Evolutionary conservation across 2,888 invertebrate genomes (phyloP).

Genomic region (Nemotelus pantherinus): DNA sequence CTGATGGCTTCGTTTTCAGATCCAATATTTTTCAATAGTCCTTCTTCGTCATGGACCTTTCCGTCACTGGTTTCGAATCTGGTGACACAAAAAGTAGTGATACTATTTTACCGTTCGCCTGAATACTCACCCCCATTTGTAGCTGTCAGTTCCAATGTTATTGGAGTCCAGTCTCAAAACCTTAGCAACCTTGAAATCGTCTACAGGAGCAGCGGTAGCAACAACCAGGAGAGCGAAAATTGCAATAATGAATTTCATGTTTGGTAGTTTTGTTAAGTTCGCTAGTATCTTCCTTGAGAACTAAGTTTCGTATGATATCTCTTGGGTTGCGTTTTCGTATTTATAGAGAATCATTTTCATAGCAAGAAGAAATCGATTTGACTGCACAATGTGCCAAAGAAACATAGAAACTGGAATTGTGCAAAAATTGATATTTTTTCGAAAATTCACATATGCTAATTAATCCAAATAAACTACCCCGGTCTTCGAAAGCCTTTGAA

Average conservation of each 20-base stretch:
- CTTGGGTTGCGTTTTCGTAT: background rate
- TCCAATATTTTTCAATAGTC: slow-evolving; percentile 66
- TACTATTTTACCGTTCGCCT: slow-evolving; percentile 8
- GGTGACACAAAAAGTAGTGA: slow-evolving; percentile 20
- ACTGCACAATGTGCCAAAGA: background rate
- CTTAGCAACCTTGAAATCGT: slow-evolving; percentile 67
- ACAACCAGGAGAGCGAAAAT: slow-evolving; percentile 58
- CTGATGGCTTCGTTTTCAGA: slow-evolving; percentile 65
- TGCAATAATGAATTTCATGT: slow-evolving; percentile 61
- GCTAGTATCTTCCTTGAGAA: slow-evolving; percentile 11
- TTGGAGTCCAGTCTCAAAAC: slow-evolving; percentile 71
- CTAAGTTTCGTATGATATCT: slow-evolving; percentile 17
- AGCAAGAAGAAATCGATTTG: slow-evolving; percentile 8
- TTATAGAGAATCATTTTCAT: slow-evolving; percentile 28
- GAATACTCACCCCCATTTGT: slow-evolving; percentile 66
- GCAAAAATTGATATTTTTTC: slow-evolving; percentile 9
- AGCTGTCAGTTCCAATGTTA: slow-evolving; percentile 68
- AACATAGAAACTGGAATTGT: slow-evolving; percentile 43
- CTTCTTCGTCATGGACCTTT: slow-evolving; percentile 64
- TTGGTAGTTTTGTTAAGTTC: slow-evolving; percentile 49
- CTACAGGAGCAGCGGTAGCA: slow-evolving; percentile 57
- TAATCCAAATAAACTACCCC: background rate
- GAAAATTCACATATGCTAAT: slow-evolving; percentile 18
- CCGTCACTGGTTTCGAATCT: slow-evolving; percentile 72
- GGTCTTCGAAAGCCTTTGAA: too few relatives aligned